Conservation (phyloP, 2,113 vertebrate genomes). For the Gallinago media region DNA sequence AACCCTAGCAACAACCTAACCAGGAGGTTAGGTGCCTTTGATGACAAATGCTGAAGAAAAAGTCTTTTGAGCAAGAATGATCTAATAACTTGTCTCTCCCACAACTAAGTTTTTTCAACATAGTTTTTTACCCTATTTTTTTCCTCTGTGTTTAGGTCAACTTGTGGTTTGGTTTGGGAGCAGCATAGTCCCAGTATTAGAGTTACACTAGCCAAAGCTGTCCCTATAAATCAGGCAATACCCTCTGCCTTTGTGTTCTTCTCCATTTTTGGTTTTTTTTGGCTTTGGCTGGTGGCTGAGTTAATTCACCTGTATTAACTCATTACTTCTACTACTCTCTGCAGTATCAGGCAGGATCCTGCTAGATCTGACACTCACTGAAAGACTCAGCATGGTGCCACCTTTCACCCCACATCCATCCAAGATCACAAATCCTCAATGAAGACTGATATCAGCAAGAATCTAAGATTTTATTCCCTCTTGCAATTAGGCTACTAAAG, state of each 20-base stretch:
- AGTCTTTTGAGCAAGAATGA: background rate
- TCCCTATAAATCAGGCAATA: background rate
- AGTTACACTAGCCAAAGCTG: background rate
- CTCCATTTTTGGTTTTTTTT: background rate
- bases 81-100: background rate
- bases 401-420: background rate
- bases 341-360: background rate
- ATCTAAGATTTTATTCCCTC: background rate
- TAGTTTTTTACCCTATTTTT: background rate
- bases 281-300: background rate
- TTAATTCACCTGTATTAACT: background rate
- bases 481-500: background rate
- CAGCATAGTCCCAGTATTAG: background rate
- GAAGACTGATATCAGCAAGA: background rate
- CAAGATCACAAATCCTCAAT: background rate
- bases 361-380: background rate
- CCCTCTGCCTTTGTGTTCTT: background rate
- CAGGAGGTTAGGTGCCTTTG: background rate
- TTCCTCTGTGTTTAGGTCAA: background rate
- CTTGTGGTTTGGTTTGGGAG: background rate
- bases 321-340: background rate
- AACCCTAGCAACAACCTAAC: background rate
- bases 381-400: background rate
- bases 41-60: background rate
- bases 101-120: background rate